These are phyloP conservation scores for Adoxophyes honmai DNA, from an alignment of 1,140 invertebrate species.

Conservation along the genomic window DNA sequence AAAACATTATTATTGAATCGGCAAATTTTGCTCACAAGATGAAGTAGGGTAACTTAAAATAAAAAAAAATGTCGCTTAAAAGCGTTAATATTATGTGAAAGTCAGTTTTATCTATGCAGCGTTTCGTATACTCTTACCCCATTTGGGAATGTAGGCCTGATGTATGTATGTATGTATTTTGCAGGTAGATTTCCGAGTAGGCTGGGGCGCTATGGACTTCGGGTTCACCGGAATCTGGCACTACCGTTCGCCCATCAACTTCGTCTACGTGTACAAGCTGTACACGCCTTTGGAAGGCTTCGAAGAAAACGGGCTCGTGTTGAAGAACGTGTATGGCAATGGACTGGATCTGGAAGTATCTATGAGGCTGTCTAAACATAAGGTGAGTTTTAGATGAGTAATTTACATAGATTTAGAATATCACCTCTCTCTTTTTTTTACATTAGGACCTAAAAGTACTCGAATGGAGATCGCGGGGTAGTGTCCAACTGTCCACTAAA, in stretches of 20 bases:
- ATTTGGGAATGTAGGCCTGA: too few species aligned
- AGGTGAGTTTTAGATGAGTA: conserved; percentile 75
- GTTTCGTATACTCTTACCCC: too few species aligned
- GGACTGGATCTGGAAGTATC: conserved; percentile 84
- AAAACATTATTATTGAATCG: too few species aligned
- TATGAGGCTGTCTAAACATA: conserved; percentile 81
- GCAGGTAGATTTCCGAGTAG: conserved; percentile 84
- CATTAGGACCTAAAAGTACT: too few species aligned
- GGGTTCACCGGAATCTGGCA: conserved; percentile 88
- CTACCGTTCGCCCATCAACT: conserved; percentile 82
- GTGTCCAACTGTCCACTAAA: too few species aligned
- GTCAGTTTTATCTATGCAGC: neutral
- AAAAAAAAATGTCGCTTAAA: too few species aligned
- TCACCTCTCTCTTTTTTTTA: conserved; percentile 17
- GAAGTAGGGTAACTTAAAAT: too few species aligned
- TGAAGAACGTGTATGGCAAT: conserved; percentile 81
- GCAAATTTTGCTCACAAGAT: too few species aligned
- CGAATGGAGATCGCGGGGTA: too few species aligned
- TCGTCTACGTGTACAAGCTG: conserved; percentile 86
- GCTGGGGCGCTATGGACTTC: conserved; percentile 84
- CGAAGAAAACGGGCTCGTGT: conserved; percentile 84
- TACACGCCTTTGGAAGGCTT: conserved; percentile 86
- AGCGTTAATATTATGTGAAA: too few species aligned
- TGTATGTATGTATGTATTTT: too few species aligned
- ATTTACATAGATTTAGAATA: too few species aligned